Base-by-base conservation (phyloP, 1,140 invertebrate species). In the Chrysopa pallens region DNA sequence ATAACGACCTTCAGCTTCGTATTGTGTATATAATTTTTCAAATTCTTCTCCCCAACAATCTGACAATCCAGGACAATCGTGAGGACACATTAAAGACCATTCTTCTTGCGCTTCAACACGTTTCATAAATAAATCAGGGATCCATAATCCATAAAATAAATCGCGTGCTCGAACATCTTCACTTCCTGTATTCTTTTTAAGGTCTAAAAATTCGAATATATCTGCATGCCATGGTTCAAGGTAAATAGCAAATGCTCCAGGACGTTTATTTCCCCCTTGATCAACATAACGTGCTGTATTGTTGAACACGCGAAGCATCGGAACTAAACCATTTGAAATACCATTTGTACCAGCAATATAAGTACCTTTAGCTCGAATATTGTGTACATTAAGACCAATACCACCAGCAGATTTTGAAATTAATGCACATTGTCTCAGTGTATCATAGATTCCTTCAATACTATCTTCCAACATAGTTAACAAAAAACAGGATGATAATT, bases 161-260 rank as follows among this genome's bases (percentile, higher is more conserved):
- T 98, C 95, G 46, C 94, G 71, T 0, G 93, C 94, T 43, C 92
- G 67, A 27, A 80, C 63, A 63, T 97, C 91, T 61, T 97, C 94
- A 55, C 87, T 87, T 29, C 90, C 91, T 38, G 84, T 92, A 60
- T 98, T 97, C 55, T 94, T 96, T 49, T 83, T 88, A 29, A 96
- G 64, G 57, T 95, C 85, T 36, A 97, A 62, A 64, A 96, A 98
- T 44, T 94, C 89, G 62, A 95, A 94, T 39, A 99, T 73, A 63
- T 98, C 94, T 0, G 91, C 79, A 67, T 99, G 96, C 96, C 96
- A 99, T 3, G 96, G 95, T 61, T 99, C 96, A 14, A 99, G 56
- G 57, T 98, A 99, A 45, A 99, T 82, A 11, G 95, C 92, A 72
- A 97, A 96, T n/a, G 94, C 92, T 29, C 94, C 93, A n/a, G 94